Base-by-base conservation (phyloP, 2,113 vertebrate species). In the Antechinus flavipes region DNA sequence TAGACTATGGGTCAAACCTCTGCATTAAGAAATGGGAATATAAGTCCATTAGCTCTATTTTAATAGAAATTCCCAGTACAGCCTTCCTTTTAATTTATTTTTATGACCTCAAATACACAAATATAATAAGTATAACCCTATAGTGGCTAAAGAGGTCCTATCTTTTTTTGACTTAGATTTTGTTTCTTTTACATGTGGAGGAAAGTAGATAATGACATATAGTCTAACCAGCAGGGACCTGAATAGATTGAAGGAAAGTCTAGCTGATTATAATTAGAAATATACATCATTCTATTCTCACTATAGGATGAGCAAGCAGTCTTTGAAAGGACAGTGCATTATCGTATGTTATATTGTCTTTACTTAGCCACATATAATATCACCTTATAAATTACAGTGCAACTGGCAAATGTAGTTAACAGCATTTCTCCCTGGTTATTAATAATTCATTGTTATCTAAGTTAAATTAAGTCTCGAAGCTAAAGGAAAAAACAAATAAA, bases 171-270 rank as follows among this genome's bases (percentile, higher is more conserved):
- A 96, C 93, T 90, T 95, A 90, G 92, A 93, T 94, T 90, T 97
- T 91, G 35, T 96, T 92, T 94, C 96, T 52, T 94, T 95, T 35
- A 95, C 11, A 3, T 93, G 95, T 56, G 92, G 58, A 49, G 92
- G 92, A 92, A 98, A 96, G 98, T 97, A 97, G 53, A 49, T 97
- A 97, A 91, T 97, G 97, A 96, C 94, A 91, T 89, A 55, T 50
- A 76, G 89, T 76, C 0, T 91, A 27, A 0, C 55, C 94, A 97
- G 89, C 93, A 90, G 92, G 97, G 97, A 97, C 90, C 55, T 94
- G 94, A 96, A 94, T 68, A 46, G 93, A 96, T 95, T 26, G 84
- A 96, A 91, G 92, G 95, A 97, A 93, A 96, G 90, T 54, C 96
- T 89, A 49, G 93, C 46, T 8, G 0, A 92, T 91, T 98, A 58